Evolutionary conservation across 2,797 vertebrate genomes (phyloP).

Genomic region (Thamnophis elegans): DNA sequence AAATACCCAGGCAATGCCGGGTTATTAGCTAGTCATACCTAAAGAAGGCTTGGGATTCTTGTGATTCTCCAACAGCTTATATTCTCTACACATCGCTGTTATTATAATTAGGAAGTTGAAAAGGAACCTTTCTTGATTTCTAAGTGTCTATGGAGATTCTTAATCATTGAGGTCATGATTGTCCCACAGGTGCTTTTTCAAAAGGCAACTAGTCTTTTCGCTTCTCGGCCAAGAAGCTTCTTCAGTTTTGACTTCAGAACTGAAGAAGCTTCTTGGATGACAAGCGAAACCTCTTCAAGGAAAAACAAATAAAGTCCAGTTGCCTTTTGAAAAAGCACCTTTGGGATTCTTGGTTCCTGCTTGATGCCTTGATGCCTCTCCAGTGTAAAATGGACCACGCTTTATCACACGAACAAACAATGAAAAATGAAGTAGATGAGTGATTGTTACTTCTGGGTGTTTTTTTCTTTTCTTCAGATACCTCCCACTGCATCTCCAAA

Average conservation of each 20-base stretch:
- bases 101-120: not conserved
- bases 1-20: too few species aligned
- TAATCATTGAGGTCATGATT: not conserved
- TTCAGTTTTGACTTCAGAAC: not conserved
- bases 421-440: not conserved
- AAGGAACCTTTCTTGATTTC: not conserved
- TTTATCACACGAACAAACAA: not conserved
- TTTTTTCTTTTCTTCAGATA: not conserved
- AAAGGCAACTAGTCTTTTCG: not conserved
- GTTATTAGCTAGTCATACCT: not conserved
- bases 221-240: not conserved
- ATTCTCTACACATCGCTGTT: not conserved
- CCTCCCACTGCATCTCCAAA: not conserved
- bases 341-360: too few species aligned
- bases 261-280: too few species aligned
- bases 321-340: too few species aligned
- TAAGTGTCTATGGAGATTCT: not conserved
- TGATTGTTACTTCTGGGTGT: too few species aligned
- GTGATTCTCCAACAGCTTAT: not conserved
- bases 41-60: not conserved
- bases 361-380: not conserved
- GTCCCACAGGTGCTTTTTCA: not conserved
- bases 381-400: not conserved
- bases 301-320: too few species aligned
- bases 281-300: too few species aligned